Percentiles rank a stretch among this genome's conserved stretches.
Conservation (phyloP, 2,888 invertebrate genomes). For the Asteroscopus sphinx region DNA sequence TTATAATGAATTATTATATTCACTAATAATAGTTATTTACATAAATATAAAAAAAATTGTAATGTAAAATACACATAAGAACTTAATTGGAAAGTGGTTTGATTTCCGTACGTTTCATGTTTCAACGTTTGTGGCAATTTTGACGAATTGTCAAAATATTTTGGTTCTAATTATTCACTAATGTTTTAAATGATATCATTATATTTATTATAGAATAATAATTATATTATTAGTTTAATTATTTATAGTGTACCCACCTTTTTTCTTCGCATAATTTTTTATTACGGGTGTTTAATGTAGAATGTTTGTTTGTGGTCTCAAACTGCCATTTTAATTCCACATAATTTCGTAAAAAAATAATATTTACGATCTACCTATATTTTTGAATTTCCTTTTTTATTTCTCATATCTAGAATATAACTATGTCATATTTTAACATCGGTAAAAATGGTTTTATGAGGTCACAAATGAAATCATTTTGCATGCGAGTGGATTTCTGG, state of each 20-base stretch:
- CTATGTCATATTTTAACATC: too few relatives aligned
- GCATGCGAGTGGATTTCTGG: constrained; percentile 27
- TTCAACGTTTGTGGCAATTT: constrained; percentile 42
- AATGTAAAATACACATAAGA: too few relatives aligned
- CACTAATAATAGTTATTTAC: too few relatives aligned
- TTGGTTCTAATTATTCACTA: constrained; percentile 32
- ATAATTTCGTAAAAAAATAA: not conserved
- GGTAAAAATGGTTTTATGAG: constrained; percentile 25
- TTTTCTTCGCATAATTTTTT: constrained; percentile 52
- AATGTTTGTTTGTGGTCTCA: constrained; percentile 39
- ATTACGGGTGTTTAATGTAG: constrained; percentile 48
- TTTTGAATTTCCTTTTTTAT: not conserved
- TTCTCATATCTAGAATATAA: not conserved
- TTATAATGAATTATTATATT: too few relatives aligned
- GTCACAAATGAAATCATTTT: constrained; percentile 37
- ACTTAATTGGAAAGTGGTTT: constrained; percentile 21
- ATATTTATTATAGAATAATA: constrained; percentile 55
- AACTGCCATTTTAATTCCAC: constrained; percentile 18
- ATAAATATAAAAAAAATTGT: too few relatives aligned
- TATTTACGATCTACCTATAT: too few relatives aligned
- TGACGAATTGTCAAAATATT: constrained; percentile 27
- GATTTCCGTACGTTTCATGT: constrained; percentile 25
- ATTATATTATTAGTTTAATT: constrained; percentile 47
- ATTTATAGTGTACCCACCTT: constrained; percentile 53
- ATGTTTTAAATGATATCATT: constrained; percentile 44